Evolutionary conservation across 2,113 vertebrate species (phyloP).

Genomic region (Nematolebias whitei): DNA sequence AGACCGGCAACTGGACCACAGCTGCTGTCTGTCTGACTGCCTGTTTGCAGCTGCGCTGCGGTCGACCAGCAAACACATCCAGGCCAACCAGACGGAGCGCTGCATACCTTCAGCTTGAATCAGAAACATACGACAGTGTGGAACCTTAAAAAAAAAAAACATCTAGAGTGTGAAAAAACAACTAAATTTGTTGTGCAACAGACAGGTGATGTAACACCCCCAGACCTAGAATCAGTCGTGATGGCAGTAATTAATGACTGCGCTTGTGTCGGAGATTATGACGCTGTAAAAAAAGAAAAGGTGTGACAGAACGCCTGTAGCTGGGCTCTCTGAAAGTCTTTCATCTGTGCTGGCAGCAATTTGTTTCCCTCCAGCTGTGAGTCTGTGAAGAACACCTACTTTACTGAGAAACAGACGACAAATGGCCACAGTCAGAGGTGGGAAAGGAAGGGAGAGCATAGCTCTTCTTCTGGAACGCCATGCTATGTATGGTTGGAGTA

Average conservation of each 20-base stretch:
- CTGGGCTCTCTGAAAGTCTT: slow-evolving; percentile 39
- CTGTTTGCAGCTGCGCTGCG: slow-evolving; percentile 50
- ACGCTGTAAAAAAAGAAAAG: slow-evolving; percentile 38
- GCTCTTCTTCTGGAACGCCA: no score
- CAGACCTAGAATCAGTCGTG: slow-evolving; percentile 8
- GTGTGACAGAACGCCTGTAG: slow-evolving; percentile 47
- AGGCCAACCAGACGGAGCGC: slow-evolving; percentile 8
- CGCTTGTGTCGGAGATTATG: slow-evolving; percentile 30
- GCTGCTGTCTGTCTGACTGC: slow-evolving; percentile 60
- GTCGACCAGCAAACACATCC: slow-evolving; percentile 16
- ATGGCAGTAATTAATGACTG: slow-evolving; percentile 3
- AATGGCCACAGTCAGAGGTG: slow-evolving; percentile 42
- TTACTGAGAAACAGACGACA: slow-evolving; percentile 17
- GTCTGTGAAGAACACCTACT: slow-evolving; percentile 40
- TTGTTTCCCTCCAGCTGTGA: slow-evolving; percentile 68
- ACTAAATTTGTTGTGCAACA: background rate
- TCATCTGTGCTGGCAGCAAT: slow-evolving; percentile 61
- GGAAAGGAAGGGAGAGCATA: background rate
- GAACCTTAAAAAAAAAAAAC: slow-evolving; percentile 19
- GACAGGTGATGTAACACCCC: slow-evolving; percentile 26
- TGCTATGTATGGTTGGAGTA: background rate
- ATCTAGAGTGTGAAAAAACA: no score
- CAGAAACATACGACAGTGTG: slow-evolving; percentile 23
- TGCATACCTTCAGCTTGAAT: slow-evolving; percentile 21
- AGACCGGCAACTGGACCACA: slow-evolving; percentile 69